Evolutionary conservation across 2,113 vertebrate genomes (phyloP).

Genomic region (Irena cyanogastra): DNA sequence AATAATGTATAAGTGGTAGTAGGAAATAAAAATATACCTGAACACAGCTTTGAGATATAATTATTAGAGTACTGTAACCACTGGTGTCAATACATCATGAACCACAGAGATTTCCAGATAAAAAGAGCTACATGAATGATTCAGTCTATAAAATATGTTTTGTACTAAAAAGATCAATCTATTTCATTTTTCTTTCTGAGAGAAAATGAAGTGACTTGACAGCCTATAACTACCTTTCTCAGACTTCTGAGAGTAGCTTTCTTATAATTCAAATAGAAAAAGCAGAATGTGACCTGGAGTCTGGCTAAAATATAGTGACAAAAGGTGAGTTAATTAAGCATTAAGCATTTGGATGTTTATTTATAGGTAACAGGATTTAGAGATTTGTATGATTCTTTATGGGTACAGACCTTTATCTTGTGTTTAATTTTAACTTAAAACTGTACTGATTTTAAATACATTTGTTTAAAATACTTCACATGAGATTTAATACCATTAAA

Average conservation of each 20-base stretch:
- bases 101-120: neutral
- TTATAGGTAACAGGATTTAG: neutral
- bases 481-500: neutral
- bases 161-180: neutral
- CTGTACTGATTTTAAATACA: neutral
- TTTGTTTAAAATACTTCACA: neutral
- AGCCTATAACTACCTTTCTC: neutral
- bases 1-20: neutral
- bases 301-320: neutral
- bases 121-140: neutral
- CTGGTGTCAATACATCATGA: neutral
- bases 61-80: neutral
- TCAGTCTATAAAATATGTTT: neutral
- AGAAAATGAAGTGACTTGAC: conserved; percentile 9
- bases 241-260: neutral
- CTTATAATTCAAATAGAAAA: neutral
- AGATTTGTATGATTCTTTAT: neutral
- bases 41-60: neutral
- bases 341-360: neutral
- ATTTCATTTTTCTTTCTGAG: neutral
- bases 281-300: neutral
- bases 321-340: neutral
- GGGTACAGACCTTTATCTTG: neutral
- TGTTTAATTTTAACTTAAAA: neutral
- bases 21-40: neutral